phyloP scores from a whole-genome alignment of 2,797 vertebrate species.

The Botia kubotai region DNA sequence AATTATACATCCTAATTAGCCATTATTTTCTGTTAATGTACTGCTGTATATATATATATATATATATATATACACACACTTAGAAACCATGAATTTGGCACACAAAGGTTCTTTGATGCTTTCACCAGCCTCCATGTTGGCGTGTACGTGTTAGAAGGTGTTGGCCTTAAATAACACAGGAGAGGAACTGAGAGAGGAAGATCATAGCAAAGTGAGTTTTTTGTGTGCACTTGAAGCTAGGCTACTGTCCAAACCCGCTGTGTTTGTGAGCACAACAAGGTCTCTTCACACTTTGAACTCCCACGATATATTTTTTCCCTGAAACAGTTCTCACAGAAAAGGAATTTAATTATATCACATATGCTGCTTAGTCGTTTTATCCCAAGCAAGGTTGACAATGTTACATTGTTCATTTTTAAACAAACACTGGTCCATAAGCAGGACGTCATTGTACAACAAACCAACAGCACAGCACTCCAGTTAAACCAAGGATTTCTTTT shows the following conservation, averaged over 20 bases:
- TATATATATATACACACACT: background rate
- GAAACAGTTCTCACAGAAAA: constrained; percentile 7
- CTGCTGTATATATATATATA: constrained; percentile 46
- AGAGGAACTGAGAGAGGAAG: constrained; percentile 12
- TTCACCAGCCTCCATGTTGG: constrained; percentile 15
- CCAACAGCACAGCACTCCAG: constrained; percentile 29
- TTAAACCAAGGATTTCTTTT: constrained; percentile 43
- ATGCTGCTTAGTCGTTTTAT: background rate
- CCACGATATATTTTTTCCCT: background rate
- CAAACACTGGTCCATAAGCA: background rate
- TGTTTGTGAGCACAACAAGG: constrained; percentile 23
- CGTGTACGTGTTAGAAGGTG: constrained; percentile 12
- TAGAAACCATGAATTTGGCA: constrained; percentile 48
- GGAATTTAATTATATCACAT: constrained; percentile 4
- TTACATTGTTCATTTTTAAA: constrained; percentile 15
- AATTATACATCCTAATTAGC: too few relatives aligned
- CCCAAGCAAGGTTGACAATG: background rate
- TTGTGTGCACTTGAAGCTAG: constrained; percentile 12
- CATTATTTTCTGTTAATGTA: too few relatives aligned
- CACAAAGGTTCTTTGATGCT: constrained; percentile 24
- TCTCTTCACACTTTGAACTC: constrained; percentile 26
- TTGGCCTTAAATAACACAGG: background rate
- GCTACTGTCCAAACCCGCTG: constrained; percentile 34
- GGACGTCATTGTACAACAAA: constrained; percentile 18
- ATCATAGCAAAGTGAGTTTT: constrained; percentile 26